Percentiles rank a stretch among this genome's conserved stretches.
These are phyloP conservation scores for Botia almorhae DNA, from an alignment of 2,797 vertebrate species.

Conservation along the genomic window DNA sequence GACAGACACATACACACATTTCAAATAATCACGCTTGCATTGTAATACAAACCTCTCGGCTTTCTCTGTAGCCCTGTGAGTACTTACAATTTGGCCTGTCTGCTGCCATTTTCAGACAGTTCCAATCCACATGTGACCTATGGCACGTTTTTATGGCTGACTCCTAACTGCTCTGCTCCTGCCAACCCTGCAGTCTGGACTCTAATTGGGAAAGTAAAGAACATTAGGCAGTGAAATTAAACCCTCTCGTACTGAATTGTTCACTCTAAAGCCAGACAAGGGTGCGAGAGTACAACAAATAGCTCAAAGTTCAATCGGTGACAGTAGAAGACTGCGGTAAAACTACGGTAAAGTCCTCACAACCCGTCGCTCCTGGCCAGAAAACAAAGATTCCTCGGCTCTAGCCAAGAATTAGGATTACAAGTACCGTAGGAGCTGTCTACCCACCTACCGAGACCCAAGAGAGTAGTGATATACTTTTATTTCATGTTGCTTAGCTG, in stretches of 20 bases:
- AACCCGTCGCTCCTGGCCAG: slow-evolving; percentile 20
- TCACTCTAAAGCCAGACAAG: slow-evolving; percentile 34
- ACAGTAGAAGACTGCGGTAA: slow-evolving; percentile 35
- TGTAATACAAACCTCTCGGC: slow-evolving; percentile 53
- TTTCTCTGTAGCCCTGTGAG: slow-evolving; percentile 46
- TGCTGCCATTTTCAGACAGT: slow-evolving; percentile 56
- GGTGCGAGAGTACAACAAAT: slow-evolving; percentile 36
- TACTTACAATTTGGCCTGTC: slow-evolving; percentile 43
- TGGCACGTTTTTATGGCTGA: slow-evolving; percentile 53
- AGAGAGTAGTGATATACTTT: slow-evolving; percentile 66
- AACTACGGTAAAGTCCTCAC: slow-evolving; percentile 43
- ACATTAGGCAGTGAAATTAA: slow-evolving; percentile 57
- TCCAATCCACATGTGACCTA: slow-evolving; percentile 53
- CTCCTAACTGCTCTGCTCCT: slow-evolving; percentile 55
- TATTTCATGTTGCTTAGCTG: slow-evolving; percentile 63
- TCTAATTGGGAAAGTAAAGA: slow-evolving; percentile 49
- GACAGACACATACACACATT: slow-evolving; percentile 29
- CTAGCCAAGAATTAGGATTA: slow-evolving; percentile 49
- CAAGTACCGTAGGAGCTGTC: slow-evolving; percentile 63
- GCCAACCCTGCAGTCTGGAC: slow-evolving; percentile 41
- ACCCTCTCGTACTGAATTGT: slow-evolving; percentile 48
- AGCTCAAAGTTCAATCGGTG: slow-evolving; percentile 30
- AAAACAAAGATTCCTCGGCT: slow-evolving; percentile 50
- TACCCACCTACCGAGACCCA: slow-evolving; percentile 63
- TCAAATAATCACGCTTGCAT: slow-evolving; percentile 32